Percentiles rank a stretch among this genome's conserved stretches.
phyloP scores from a whole-genome alignment of 2,888 invertebrate species.

The Epirrhoe tristata region DNA sequence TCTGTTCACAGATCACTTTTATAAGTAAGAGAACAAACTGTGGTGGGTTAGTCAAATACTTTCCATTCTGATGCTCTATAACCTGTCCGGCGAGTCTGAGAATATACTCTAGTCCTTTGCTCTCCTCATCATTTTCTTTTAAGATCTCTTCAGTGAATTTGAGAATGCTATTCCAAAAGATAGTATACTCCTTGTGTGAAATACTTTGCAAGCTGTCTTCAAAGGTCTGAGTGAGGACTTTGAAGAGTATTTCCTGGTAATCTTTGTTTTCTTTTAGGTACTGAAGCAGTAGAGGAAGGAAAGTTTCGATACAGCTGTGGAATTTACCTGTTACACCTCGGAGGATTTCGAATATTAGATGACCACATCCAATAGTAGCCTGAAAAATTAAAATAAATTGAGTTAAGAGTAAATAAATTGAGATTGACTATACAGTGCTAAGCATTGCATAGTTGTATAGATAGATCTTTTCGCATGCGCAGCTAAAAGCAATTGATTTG shows the following conservation, averaged over 20 bases:
- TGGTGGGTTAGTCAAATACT: conserved; percentile 85
- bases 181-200: conserved; percentile 85
- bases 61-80: conserved; percentile 87
- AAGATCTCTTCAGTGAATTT: conserved; percentile 69
- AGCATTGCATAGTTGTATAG: too few species aligned
- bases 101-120: conserved; percentile 73
- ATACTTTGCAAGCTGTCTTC: conserved; percentile 87
- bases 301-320: conserved; percentile 92
- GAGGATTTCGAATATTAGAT: conserved; percentile 94
- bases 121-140: conserved; percentile 66
- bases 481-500: too few species aligned
- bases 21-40: conserved; percentile 86
- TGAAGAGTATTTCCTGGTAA: conserved; percentile 84
- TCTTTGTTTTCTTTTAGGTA: conserved; percentile 82
- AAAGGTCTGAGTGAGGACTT: conserved; percentile 88
- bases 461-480: too few species aligned
- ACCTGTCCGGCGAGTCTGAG: conserved; percentile 86
- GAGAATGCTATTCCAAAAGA: conserved; percentile 87
- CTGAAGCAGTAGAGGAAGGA: conserved; percentile 88
- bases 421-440: too few species aligned
- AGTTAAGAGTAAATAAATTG: too few species aligned
- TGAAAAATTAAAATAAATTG: conserved; percentile 70
- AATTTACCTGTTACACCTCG: conserved; percentile 93
- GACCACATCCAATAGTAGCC: conserved; percentile 93
- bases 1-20: conserved; percentile 77